Base-by-base conservation (phyloP, 1,140 invertebrate species). In the Bacillus rossius region DNA sequence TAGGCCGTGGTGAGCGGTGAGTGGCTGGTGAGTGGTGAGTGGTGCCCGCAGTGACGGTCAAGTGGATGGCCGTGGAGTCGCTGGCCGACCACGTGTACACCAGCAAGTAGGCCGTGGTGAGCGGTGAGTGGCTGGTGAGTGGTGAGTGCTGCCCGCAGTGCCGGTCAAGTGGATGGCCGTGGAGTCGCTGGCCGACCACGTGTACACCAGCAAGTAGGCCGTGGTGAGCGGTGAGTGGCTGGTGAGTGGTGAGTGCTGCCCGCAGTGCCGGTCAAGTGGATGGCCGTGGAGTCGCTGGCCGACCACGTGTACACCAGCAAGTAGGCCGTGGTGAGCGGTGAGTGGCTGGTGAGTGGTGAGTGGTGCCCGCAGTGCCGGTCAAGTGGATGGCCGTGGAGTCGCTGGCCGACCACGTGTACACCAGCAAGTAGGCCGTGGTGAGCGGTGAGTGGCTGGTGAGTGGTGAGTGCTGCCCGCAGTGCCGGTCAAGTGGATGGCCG, bases 1-100 rank as follows among this genome's bases (percentile, higher is more conserved):
- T 91, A 88, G 14, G 92, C 93, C 75, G 89, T 93, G 1, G 96
- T 93, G 93, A 91, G 90, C 20, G 94, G 88, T 72, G 92, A 93
- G 0, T 81, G 95, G 1, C 80, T 96, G 2, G 75, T 94, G 14
- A 96, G 93, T n/a, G n/a, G n/a, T n/a, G n/a, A n/a, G n/a, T n/a
- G n/a, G n/a, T n/a, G n/a, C n/a, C n/a, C n/a, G 58, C 68, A 86
- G 79, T 92, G 62, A 88, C 89, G n/a, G 85, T 92, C 0, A 84
- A 89, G 71, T 95, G 91, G 91, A 89, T 94, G 84, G 88, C 91
- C 0, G 85, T 87, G 0, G 92, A 95, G 75, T 89, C 88, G 1
- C 71, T 94, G 26, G 84, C 87, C 3, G 91, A 94, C 74, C 90
- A 93, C 62, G 79, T 94, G 5, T 94, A 94, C 69, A 94, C 91